Conservation (phyloP, 2,113 vertebrate species). For the Sardina pilchardus region DNA sequence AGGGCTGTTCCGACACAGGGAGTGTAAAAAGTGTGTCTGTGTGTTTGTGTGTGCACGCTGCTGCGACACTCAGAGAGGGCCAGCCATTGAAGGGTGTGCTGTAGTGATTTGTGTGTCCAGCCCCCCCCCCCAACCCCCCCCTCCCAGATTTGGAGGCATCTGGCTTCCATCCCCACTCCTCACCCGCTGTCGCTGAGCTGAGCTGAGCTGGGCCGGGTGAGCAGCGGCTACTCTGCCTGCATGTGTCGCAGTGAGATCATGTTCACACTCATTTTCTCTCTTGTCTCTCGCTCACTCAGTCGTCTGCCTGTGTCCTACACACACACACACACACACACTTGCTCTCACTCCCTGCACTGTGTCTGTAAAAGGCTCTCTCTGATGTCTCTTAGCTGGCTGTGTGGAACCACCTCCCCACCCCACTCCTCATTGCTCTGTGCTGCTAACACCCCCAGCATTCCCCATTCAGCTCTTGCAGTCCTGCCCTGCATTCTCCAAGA, state of each 20-base stretch:
- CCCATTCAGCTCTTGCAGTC: background rate
- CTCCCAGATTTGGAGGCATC: conserved; percentile 45
- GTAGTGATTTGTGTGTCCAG: conserved; percentile 52
- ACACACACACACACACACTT: background rate
- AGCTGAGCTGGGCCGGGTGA: conserved; percentile 25
- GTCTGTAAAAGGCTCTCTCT: conserved; percentile 19
- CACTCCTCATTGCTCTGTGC: background rate
- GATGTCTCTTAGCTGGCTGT: conserved; percentile 15
- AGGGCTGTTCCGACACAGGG: too few species aligned
- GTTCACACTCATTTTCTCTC: conserved; percentile 14
- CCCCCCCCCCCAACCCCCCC: conserved; percentile 21
- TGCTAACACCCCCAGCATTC: conserved; percentile 16
- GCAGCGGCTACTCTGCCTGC: conserved; percentile 32
- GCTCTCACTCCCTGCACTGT: background rate
- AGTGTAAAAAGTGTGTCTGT: conserved; percentile 25
- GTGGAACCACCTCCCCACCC: conserved; percentile 13
- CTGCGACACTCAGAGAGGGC: background rate
- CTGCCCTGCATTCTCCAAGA: conserved; percentile 30
- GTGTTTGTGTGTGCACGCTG: conserved; percentile 29
- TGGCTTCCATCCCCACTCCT: conserved; percentile 56
- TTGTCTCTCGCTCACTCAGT: conserved; percentile 26
- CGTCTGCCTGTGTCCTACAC: conserved; percentile 33
- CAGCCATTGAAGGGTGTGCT: conserved; percentile 27
- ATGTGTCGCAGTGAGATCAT: conserved; percentile 41
- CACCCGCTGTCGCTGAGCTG: conserved; percentile 49